Percentiles rank a stretch among this genome's conserved stretches.
Conservation (phyloP, 92 coral and sea anemone species). For the Heteractis magnifica region DNA sequence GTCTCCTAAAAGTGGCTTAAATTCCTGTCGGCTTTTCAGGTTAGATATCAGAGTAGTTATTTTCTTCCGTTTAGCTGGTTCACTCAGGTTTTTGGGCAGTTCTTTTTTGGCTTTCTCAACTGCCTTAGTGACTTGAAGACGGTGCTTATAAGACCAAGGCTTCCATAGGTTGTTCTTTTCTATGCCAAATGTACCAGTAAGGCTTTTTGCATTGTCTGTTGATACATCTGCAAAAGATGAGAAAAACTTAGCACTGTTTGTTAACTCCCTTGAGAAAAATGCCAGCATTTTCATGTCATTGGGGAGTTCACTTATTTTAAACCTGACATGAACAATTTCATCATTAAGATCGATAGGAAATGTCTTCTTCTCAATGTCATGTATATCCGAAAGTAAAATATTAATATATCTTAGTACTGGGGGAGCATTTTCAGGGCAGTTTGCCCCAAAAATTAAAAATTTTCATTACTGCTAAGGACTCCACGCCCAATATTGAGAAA, state of each 20-base stretch:
- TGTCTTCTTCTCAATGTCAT: slow-evolving; percentile 12
- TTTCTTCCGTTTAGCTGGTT: slow-evolving; percentile 12
- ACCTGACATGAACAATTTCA: slow-evolving; percentile 31
- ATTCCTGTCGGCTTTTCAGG: slow-evolving; percentile 27
- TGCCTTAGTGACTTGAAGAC: slow-evolving; percentile 37
- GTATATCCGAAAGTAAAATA: not conserved
- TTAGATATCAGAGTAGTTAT: slow-evolving; percentile 30
- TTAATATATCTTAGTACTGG: not conserved
- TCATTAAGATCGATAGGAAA: slow-evolving; percentile 26
- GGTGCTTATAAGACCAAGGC: slow-evolving; percentile 22
- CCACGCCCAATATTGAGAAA: too few relatives aligned
- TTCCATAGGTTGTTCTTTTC: slow-evolving; percentile 11
- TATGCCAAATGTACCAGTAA: slow-evolving; percentile 20
- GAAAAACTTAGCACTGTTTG: slow-evolving; percentile 33
- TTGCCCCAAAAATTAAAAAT: too few relatives aligned
- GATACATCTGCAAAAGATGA: slow-evolving; percentile 39
- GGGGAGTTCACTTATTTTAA: slow-evolving; percentile 33
- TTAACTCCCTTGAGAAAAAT: slow-evolving; percentile 12
- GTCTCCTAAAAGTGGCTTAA: slow-evolving; percentile 32
- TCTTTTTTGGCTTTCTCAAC: slow-evolving; percentile 26
- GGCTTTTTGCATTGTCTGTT: slow-evolving; percentile 1
- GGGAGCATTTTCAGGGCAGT: not conserved
- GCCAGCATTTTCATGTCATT: slow-evolving; percentile 51
- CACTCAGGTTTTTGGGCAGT: slow-evolving; percentile 1
- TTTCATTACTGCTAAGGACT: too few relatives aligned